These are phyloP conservation scores for Cryptus viduatorius DNA, from an alignment of 2,888 invertebrate genomes.

Conservation along the genomic window DNA sequence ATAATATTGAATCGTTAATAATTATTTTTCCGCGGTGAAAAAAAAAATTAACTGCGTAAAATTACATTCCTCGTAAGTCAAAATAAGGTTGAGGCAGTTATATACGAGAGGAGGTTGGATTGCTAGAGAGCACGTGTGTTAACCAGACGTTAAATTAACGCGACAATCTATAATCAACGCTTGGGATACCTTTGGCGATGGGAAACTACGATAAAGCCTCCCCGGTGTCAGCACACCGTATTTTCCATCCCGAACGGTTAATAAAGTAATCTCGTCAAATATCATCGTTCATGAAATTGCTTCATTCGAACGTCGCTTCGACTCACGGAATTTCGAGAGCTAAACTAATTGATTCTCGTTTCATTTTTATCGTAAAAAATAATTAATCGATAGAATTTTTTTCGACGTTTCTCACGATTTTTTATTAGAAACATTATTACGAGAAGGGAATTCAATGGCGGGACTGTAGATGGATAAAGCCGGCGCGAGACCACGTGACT, in stretches of 20 bases:
- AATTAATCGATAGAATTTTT: background rate
- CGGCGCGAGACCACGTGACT: slow-evolving; percentile 37
- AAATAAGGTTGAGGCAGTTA: background rate
- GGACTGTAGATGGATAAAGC: background rate
- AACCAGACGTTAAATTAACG: slow-evolving; percentile 59
- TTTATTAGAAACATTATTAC: background rate
- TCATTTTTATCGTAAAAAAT: background rate
- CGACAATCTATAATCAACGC: slow-evolving; percentile 53
- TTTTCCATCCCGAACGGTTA: slow-evolving; percentile 11
- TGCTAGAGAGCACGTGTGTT: slow-evolving; percentile 51
- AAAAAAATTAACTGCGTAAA: background rate
- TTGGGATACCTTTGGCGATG: slow-evolving; percentile 27
- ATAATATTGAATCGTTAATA: background rate
- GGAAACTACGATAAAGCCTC: slow-evolving; percentile 31
- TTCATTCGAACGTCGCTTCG: slow-evolving; percentile 15
- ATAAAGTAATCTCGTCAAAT: slow-evolving; percentile 38
- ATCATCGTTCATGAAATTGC: slow-evolving; percentile 13
- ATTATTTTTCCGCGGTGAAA: background rate
- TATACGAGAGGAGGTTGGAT: background rate
- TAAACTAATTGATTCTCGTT: slow-evolving; percentile 15
- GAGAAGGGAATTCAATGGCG: background rate
- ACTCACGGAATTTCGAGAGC: slow-evolving; percentile 5
- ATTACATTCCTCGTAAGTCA: background rate
- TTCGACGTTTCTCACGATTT: background rate
- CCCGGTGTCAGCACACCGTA: slow-evolving; percentile 15